Evolutionary conservation across 2,113 vertebrate genomes (phyloP).

Genomic region (Tachysurus vachellii): DNA sequence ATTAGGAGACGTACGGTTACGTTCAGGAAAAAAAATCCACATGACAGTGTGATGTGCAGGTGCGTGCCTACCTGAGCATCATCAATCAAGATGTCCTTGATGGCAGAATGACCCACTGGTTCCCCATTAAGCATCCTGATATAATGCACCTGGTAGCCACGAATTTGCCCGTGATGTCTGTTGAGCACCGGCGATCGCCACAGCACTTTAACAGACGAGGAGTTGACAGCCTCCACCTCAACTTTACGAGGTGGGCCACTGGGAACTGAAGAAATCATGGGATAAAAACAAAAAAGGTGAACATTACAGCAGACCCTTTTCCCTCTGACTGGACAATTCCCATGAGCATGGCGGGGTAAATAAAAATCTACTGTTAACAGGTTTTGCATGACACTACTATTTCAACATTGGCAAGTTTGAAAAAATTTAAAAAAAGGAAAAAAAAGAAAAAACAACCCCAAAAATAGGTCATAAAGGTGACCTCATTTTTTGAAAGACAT

Average conservation of each 20-base stretch:
- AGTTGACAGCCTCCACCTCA: slow-evolving; percentile 99
- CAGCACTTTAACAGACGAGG: slow-evolving; percentile 95
- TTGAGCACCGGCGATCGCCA: slow-evolving; percentile 97
- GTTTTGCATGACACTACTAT: slow-evolving; percentile 75
- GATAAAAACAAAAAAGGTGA: slow-evolving; percentile 82
- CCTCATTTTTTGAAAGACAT: slow-evolving; percentile 80
- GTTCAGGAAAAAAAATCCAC: not conserved
- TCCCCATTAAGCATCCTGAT: slow-evolving; percentile 97
- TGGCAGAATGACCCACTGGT: slow-evolving; percentile 90
- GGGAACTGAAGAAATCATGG: slow-evolving; percentile 99
- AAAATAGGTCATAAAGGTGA: slow-evolving; percentile 78
- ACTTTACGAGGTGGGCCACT: slow-evolving; percentile 99
- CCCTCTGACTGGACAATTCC: slow-evolving; percentile 67
- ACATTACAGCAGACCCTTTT: slow-evolving; percentile 81
- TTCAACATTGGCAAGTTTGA: slow-evolving; percentile 83
- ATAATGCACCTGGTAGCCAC: slow-evolving; percentile 98
- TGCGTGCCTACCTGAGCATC: slow-evolving; percentile 88
- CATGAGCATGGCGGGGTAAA: slow-evolving; percentile 61
- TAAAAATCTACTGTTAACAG: slow-evolving; percentile 74
- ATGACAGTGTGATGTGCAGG: slow-evolving; percentile 22
- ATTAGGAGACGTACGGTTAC: not conserved
- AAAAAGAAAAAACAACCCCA: slow-evolving; percentile 76
- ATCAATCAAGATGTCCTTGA: slow-evolving; percentile 97
- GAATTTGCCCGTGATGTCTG: slow-evolving; percentile 97
- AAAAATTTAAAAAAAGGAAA: slow-evolving; percentile 73